Evolutionary conservation across 2,113 vertebrate species (phyloP).

Genomic region (Cheilinus undulatus): DNA sequence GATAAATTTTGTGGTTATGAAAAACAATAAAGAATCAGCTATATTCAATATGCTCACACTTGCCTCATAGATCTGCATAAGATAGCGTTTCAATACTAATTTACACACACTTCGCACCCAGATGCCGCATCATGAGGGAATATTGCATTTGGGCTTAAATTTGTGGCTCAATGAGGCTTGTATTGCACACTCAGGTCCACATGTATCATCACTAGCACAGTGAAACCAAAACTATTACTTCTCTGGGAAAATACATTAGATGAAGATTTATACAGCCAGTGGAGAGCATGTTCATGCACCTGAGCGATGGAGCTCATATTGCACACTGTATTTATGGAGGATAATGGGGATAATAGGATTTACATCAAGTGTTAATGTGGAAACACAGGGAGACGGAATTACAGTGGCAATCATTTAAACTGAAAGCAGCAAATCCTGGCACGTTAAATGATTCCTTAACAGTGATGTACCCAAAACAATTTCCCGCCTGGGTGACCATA

Average conservation of each 20-base stretch:
- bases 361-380: constrained; percentile 64
- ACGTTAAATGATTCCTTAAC: constrained; percentile 69
- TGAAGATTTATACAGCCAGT: constrained; percentile 19
- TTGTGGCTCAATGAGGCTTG: constrained; percentile 27
- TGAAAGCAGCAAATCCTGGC: constrained; percentile 51
- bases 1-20: too few relatives aligned
- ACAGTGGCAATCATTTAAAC: constrained; percentile 68
- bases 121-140: background rate
- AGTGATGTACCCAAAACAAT: constrained; percentile 77
- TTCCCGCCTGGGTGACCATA: constrained; percentile 73
- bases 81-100: background rate
- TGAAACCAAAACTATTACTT: constrained; percentile 44
- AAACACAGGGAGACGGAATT: constrained; percentile 49
- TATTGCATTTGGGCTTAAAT: constrained; percentile 32
- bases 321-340: constrained; percentile 25
- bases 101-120: constrained; percentile 8
- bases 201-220: constrained; percentile 4
- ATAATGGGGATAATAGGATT: constrained; percentile 61
- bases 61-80: too few relatives aligned
- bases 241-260: background rate
- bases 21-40: too few relatives aligned
- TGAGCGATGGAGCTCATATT: constrained; percentile 23
- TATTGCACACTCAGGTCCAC: background rate
- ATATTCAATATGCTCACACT: too few relatives aligned
- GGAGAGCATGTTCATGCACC: background rate